phyloP scores from a whole-genome alignment of 2,888 invertebrate genomes.

The Rosalia funebris region DNA sequence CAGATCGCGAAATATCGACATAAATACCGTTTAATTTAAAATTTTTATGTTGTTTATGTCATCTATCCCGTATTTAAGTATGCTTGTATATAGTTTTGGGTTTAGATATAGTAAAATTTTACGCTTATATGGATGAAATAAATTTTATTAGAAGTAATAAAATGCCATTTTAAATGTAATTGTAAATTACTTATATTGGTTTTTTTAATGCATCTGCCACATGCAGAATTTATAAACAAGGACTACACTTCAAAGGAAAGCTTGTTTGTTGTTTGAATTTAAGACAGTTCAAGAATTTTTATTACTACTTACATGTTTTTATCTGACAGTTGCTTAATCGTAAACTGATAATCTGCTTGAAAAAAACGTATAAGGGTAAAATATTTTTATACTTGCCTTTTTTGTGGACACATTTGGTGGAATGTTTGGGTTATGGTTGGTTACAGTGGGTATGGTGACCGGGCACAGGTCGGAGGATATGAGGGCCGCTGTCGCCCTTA shows the following conservation, averaged over 20 bases:
- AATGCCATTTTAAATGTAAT: background rate
- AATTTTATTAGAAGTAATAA: background rate
- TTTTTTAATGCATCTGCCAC: no score
- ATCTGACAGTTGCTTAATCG: no score
- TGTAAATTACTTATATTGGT: no score
- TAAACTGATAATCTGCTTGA: no score
- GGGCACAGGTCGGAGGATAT: slow-evolving; percentile 58
- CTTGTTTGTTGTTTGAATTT: no score
- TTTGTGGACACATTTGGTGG: slow-evolving; percentile 35
- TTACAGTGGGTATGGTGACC: slow-evolving; percentile 60
- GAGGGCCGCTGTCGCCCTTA: slow-evolving; percentile 64
- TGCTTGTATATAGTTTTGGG: slow-evolving; percentile 6
- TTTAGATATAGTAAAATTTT: slow-evolving; percentile 3
- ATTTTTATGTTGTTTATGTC: background rate
- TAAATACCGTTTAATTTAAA: background rate
- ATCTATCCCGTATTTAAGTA: slow-evolving; percentile 13
- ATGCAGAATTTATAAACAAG: no score
- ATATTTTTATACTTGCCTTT: slow-evolving; percentile 1
- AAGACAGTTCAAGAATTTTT: no score
- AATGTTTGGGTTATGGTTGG: slow-evolving; percentile 44
- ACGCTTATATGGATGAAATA: background rate
- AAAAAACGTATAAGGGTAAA: slow-evolving; percentile 1
- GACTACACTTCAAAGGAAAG: no score
- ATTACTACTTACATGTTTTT: no score
- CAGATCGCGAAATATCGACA: no score